Evolutionary conservation across 2,888 invertebrate genomes (phyloP).

Genomic region (Drosophila meridionalis): DNA sequence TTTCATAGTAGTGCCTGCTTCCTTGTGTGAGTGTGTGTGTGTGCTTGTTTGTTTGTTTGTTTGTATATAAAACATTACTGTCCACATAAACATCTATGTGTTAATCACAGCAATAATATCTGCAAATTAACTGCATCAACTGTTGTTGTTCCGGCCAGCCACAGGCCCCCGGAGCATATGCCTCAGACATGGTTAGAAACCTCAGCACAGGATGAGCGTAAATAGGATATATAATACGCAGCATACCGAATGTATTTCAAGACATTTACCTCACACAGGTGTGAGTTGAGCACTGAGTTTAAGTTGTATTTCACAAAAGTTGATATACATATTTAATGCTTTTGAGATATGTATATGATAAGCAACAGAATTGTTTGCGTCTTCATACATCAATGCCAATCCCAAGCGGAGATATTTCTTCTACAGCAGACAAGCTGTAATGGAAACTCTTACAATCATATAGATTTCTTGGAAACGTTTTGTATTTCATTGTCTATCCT

Average conservation of each 20-base stretch:
- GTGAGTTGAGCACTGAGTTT: not conserved
- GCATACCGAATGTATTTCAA: not conserved
- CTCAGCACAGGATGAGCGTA: not conserved
- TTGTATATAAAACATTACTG: conserved; percentile 68
- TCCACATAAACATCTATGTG: conserved; percentile 77
- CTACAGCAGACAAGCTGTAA: not conserved
- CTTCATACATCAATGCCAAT: not conserved
- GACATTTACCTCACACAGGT: not conserved
- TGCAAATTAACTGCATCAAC: conserved; percentile 78
- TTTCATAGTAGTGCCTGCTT: conserved; percentile 44
- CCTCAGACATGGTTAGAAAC: not conserved
- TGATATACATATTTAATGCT: not conserved
- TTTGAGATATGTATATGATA: not conserved
- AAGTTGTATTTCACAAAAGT: not conserved
- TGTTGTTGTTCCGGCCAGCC: conserved; percentile 30
- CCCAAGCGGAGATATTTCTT: not conserved
- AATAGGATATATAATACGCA: conserved; percentile 6
- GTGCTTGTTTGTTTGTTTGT: conserved; percentile 33
- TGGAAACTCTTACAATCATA: not conserved
- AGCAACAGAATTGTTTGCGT: not conserved
- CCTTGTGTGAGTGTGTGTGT: not conserved
- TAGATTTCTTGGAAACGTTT: not conserved
- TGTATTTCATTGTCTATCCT: too few species aligned
- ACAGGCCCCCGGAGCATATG: conserved; percentile 31
- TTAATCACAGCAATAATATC: conserved; percentile 81